Conservation (phyloP, 2,888 invertebrate genomes). For the Chironomus riparius region DNA sequence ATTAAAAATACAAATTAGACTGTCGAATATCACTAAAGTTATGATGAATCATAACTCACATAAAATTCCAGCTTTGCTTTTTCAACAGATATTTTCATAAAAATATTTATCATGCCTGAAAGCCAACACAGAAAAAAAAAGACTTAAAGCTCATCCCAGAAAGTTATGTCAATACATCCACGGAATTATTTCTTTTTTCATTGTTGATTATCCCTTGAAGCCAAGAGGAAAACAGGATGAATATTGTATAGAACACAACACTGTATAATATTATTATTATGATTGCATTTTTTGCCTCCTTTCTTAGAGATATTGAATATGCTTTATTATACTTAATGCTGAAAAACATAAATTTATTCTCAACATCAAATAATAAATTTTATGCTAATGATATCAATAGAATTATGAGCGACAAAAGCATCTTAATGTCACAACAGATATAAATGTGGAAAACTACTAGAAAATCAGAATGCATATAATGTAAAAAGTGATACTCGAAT, state of each 20-base stretch:
- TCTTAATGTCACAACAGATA: too few species aligned
- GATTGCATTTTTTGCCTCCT: neutral
- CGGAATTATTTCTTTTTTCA: neutral
- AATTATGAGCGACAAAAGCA: neutral
- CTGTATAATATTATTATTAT: neutral
- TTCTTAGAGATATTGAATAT: neutral
- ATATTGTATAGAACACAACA: neutral
- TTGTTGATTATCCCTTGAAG: neutral
- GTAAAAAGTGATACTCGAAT: neutral
- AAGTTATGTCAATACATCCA: neutral
- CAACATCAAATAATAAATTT: neutral
- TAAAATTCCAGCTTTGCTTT: too few species aligned
- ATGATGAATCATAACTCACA: too few species aligned
- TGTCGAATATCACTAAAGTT: too few species aligned
- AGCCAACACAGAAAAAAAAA: too few species aligned
- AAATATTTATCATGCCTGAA: too few species aligned
- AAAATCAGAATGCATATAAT: too few species aligned
- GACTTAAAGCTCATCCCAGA: neutral
- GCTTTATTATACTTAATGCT: neutral
- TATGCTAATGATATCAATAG: neutral
- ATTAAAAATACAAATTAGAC: too few species aligned
- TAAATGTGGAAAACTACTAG: too few species aligned
- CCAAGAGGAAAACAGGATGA: neutral
- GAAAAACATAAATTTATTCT: neutral
- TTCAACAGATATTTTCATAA: too few species aligned